Evolutionary conservation across 1,140 invertebrate genomes (phyloP).

Genomic region (Idris sp.): DNA sequence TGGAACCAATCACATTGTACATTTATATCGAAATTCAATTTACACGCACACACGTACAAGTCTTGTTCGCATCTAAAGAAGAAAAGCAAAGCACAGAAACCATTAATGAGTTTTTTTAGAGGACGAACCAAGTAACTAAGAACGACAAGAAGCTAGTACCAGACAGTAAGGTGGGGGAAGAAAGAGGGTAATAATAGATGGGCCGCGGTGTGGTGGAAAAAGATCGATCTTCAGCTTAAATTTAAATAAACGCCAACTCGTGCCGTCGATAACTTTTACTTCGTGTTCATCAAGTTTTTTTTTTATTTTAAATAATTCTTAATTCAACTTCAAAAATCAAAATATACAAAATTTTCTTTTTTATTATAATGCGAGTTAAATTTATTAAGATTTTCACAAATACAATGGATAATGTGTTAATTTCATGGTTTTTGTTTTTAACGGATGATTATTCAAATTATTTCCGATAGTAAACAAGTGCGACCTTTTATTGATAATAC

Average conservation of each 20-base stretch:
- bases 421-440: constrained; percentile 11
- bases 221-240: constrained; percentile 75
- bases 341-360: constrained; percentile 3
- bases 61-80: constrained; percentile 35
- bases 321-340: not conserved
- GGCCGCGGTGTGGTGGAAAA: constrained; percentile 55
- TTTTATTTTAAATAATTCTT: constrained; percentile 35
- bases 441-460: constrained; percentile 14
- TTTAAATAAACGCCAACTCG: constrained; percentile 76
- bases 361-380: no score
- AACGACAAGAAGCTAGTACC: constrained; percentile 72
- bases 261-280: constrained; percentile 68
- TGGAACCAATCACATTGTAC: no score
- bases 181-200: constrained; percentile 61
- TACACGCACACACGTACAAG: constrained; percentile 32
- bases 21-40: constrained; percentile 31
- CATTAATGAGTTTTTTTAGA: constrained; percentile 78
- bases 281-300: constrained; percentile 56
- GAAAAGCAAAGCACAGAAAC: constrained; percentile 66
- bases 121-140: constrained; percentile 67
- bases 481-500: constrained; percentile 58
- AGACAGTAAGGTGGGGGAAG: constrained; percentile 63
- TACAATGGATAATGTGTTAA: no score
- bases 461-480: constrained; percentile 51
- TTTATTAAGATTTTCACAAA: no score